These are phyloP conservation scores for Enteromius unitaeniatus DNA, from an alignment of 2,797 vertebrate genomes.

Conservation along the genomic window DNA sequence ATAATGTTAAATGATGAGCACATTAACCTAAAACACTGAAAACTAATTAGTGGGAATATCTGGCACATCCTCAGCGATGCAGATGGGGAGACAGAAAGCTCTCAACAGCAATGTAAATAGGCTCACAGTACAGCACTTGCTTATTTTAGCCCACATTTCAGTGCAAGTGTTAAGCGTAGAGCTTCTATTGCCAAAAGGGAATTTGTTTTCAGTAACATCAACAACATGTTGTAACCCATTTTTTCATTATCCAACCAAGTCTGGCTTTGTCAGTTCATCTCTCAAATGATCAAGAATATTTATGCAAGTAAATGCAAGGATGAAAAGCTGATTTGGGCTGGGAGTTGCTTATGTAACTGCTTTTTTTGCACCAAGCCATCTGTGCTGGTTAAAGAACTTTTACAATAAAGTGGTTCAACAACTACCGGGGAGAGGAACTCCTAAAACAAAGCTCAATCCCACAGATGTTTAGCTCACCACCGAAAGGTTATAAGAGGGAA, in stretches of 20 bases:
- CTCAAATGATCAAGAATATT: constrained; percentile 35
- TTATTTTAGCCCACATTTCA: constrained; percentile 23
- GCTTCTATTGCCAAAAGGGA: constrained; percentile 21
- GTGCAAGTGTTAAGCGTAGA: background rate
- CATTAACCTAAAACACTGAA: background rate
- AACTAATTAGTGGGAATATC: background rate
- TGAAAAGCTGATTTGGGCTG: constrained; percentile 30
- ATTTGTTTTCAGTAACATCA: constrained; percentile 33
- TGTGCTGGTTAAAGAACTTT: constrained; percentile 21
- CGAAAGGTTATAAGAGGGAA: background rate
- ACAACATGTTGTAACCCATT: constrained; percentile 34
- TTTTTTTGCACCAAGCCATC: constrained; percentile 38
- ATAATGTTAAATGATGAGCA: background rate
- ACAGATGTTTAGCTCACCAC: constrained; percentile 29
- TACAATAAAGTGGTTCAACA: constrained; percentile 9
- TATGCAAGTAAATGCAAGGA: constrained; percentile 14
- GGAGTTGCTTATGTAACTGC: constrained; percentile 32
- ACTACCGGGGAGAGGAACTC: background rate
- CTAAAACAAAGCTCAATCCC: constrained; percentile 24
- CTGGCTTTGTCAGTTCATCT: constrained; percentile 24
- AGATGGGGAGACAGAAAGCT: constrained; percentile 7
- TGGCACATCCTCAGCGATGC: background rate
- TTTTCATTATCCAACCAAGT: constrained; percentile 38
- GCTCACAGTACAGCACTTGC: background rate
- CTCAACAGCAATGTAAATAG: constrained; percentile 13